Percentiles rank a stretch among this genome's conserved stretches.
Evolutionary conservation across 2,888 invertebrate genomes (phyloP).

Genomic region (Chaitophorus viminalis): DNA sequence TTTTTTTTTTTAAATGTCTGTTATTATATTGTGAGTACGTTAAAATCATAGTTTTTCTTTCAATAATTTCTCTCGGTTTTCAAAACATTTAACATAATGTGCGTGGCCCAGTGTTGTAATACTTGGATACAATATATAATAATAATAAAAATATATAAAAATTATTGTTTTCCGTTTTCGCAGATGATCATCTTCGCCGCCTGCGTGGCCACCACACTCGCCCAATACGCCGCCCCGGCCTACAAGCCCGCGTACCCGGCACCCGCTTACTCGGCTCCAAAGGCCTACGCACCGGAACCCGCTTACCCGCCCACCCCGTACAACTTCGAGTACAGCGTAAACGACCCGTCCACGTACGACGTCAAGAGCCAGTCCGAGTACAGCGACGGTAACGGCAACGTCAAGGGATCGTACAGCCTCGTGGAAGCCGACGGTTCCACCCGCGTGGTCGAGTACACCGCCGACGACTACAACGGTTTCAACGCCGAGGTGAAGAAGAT

Average conservation of each 20-base stretch:
- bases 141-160: too few species aligned
- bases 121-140: too few species aligned
- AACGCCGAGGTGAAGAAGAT: conserved; percentile 59
- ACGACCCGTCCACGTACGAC: conserved; percentile 61
- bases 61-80: too few species aligned
- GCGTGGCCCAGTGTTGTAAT: too few species aligned
- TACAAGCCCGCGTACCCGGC: conserved; percentile 53
- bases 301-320: conserved; percentile 55
- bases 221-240: conserved; percentile 62
- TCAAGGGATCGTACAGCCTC: conserved; percentile 61
- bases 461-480: conserved; percentile 59
- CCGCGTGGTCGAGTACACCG: conserved; percentile 61
- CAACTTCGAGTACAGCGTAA: conserved; percentile 61
- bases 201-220: conserved; percentile 42
- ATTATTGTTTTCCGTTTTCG: background rate
- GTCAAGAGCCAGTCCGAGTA: conserved; percentile 58
- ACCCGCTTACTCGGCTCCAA: conserved; percentile 42
- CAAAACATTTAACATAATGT: too few species aligned
- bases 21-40: too few species aligned
- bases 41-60: too few species aligned
- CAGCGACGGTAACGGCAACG: conserved; percentile 62
- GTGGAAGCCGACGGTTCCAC: conserved; percentile 60
- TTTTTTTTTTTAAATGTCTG: too few species aligned
- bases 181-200: conserved; percentile 59
- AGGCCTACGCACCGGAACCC: conserved; percentile 57